phyloP scores from a whole-genome alignment of 2,797 vertebrate species.

The Cirrhinus mrigala region DNA sequence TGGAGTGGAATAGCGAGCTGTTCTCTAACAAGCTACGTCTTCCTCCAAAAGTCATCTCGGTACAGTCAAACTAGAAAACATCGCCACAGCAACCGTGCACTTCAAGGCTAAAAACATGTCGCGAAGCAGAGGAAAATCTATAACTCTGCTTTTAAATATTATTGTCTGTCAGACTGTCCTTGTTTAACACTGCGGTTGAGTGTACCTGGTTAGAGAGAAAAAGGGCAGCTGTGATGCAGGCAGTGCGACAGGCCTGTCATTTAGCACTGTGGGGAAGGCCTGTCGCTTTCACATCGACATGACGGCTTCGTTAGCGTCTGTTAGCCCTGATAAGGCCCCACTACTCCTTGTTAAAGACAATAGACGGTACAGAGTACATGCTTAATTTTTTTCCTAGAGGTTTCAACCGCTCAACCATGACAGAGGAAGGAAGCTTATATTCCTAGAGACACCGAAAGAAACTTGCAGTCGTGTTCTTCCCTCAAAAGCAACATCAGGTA shows the following conservation, averaged over 20 bases:
- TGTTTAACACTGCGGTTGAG: conserved; percentile 16
- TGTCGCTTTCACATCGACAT: conserved; percentile 48
- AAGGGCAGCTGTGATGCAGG: conserved; percentile 28
- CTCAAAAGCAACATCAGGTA: not conserved
- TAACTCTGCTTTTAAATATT: conserved; percentile 4
- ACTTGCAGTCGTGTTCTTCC: not conserved
- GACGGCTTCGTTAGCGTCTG: conserved; percentile 40
- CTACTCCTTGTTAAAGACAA: conserved; percentile 39
- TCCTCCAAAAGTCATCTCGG: conserved; percentile 1
- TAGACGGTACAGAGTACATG: conserved; percentile 10
- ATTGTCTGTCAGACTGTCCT: conserved; percentile 32
- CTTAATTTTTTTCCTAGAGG: conserved; percentile 10
- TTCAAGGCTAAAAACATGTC: conserved; percentile 19
- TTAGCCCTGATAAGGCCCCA: conserved; percentile 36
- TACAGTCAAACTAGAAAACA: not conserved
- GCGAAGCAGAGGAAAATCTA: not conserved
- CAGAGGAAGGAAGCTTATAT: conserved; percentile 3
- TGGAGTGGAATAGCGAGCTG: not conserved
- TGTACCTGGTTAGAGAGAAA: conserved; percentile 31
- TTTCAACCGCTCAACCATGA: conserved; percentile 13
- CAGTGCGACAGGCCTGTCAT: conserved; percentile 37
- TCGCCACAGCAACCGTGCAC: not conserved
- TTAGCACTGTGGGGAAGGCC: conserved; percentile 41
- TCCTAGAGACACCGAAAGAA: conserved; percentile 1
- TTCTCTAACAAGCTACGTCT: conserved; percentile 16